Conservation (phyloP, 2,888 invertebrate genomes). For the Pyrochroa serraticornis region DNA sequence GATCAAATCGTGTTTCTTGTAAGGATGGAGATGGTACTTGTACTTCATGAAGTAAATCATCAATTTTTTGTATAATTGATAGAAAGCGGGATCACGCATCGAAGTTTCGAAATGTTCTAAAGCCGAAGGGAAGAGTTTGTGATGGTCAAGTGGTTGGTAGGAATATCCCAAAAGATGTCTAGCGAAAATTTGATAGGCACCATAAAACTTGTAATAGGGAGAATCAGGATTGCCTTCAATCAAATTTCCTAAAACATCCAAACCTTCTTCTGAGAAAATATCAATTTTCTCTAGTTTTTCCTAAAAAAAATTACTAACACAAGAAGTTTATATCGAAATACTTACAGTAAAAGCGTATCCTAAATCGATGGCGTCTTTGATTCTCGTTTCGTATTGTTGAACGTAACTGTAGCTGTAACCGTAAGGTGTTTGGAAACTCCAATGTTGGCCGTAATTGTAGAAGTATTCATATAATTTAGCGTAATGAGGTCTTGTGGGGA, state of each 20-base stretch:
- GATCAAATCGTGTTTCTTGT: slow-evolving; percentile 65
- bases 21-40: slow-evolving; percentile 64
- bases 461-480: slow-evolving; percentile 60
- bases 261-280: slow-evolving; percentile 65
- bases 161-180: slow-evolving; percentile 65
- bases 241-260: slow-evolving; percentile 69
- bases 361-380: slow-evolving; percentile 64
- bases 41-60: slow-evolving; percentile 65
- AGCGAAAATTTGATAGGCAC: slow-evolving; percentile 57
- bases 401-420: slow-evolving; percentile 59
- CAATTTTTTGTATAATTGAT: slow-evolving; percentile 68
- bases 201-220: slow-evolving; percentile 64
- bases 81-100: slow-evolving; percentile 72
- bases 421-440: slow-evolving; percentile 55
- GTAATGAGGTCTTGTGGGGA: slow-evolving; percentile 67
- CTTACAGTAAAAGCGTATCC: slow-evolving; percentile 58
- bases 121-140: slow-evolving; percentile 63
- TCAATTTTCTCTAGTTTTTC: slow-evolving; percentile 56
- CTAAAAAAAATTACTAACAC: not conserved
- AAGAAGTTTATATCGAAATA: slow-evolving; percentile 4
- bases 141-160: slow-evolving; percentile 46
- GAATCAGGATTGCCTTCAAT: slow-evolving; percentile 70
- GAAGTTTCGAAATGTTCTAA: slow-evolving; percentile 69
- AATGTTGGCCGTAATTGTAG: slow-evolving; percentile 48
- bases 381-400: slow-evolving; percentile 60